A percentile compares a stretch with the other conserved stretches of the same genome.
Conservation (phyloP, 2,113 vertebrate species). For the Gila orcuttii region DNA sequence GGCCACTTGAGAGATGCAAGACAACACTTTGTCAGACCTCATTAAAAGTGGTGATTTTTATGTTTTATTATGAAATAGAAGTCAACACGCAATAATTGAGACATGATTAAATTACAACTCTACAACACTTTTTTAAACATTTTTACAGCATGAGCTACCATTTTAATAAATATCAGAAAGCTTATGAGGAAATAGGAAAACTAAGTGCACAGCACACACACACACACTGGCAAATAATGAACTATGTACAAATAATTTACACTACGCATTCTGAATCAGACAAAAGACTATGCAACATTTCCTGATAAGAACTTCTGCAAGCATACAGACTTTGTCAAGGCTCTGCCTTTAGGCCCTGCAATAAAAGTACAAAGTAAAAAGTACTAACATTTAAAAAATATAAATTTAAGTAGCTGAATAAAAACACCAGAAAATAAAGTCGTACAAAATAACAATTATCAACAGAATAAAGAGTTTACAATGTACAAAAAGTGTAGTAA, state of each 20-base stretch:
- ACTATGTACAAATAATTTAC: slow-evolving; percentile 69
- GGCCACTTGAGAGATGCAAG: slow-evolving; percentile 26
- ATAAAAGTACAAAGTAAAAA: slow-evolving; percentile 14
- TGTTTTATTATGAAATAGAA: slow-evolving; percentile 53
- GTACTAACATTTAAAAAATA: background rate
- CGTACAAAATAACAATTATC: slow-evolving; percentile 4
- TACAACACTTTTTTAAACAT: slow-evolving; percentile 52
- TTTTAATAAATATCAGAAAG: slow-evolving; percentile 74
- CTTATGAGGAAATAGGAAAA: slow-evolving; percentile 59
- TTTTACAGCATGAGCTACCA: slow-evolving; percentile 70
- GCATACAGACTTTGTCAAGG: slow-evolving; percentile 5
- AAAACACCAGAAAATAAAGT: slow-evolving; percentile 1
- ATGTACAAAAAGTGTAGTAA: slow-evolving; percentile 76
- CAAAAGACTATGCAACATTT: slow-evolving; percentile 14
- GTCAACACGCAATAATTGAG: slow-evolving; percentile 51
- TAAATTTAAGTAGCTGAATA: slow-evolving; percentile 18
- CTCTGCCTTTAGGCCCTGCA: slow-evolving; percentile 2
- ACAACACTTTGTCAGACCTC: slow-evolving; percentile 44
- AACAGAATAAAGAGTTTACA: slow-evolving; percentile 65
- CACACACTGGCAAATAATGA: slow-evolving; percentile 58
- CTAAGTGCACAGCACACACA: slow-evolving; percentile 71
- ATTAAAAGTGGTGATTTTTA: slow-evolving; percentile 45
- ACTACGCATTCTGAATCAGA: slow-evolving; percentile 21
- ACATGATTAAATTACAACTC: slow-evolving; percentile 40
- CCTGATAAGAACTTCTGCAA: slow-evolving; percentile 12